phyloP scores from a whole-genome alignment of 2,113 vertebrate species.

The Rhipidura dahli region DNA sequence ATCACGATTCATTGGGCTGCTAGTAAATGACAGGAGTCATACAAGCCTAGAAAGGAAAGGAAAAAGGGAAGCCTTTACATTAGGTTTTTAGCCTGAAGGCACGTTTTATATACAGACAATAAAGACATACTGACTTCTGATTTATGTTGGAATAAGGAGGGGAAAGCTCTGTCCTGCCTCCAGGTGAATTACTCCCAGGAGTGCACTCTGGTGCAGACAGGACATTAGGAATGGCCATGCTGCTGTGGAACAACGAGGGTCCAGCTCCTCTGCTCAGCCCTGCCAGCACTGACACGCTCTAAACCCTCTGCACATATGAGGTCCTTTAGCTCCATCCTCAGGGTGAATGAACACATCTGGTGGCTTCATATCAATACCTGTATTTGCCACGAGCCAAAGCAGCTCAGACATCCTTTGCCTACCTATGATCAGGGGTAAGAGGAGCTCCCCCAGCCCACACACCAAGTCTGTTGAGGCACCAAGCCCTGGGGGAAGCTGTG shows the following conservation, averaged over 20 bases:
- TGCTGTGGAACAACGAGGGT: accelerated
- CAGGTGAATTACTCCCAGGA: not conserved
- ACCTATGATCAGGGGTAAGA: not conserved
- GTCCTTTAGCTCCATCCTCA: not conserved
- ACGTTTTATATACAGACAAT: not conserved
- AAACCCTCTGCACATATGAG: not conserved
- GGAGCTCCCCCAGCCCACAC: not conserved
- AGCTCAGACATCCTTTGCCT: not conserved
- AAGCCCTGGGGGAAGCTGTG: not conserved
- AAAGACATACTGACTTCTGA: not conserved
- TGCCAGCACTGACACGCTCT: accelerated
- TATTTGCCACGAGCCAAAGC: not conserved
- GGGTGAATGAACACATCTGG: not conserved
- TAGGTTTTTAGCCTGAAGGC: not conserved
- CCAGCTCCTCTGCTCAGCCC: not conserved
- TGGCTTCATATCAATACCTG: not conserved
- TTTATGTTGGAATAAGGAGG: not conserved
- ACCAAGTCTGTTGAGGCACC: not conserved
- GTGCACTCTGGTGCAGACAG: not conserved
- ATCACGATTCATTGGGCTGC: not conserved
- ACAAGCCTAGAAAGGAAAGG: not conserved
- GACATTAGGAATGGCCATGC: not conserved
- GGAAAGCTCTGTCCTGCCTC: not conserved
- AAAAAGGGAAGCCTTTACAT: not conserved
- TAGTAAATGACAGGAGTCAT: not conserved